These are phyloP conservation scores for Coregonus sp. DNA, from an alignment of 2,797 vertebrate genomes.

Conservation along the genomic window DNA sequence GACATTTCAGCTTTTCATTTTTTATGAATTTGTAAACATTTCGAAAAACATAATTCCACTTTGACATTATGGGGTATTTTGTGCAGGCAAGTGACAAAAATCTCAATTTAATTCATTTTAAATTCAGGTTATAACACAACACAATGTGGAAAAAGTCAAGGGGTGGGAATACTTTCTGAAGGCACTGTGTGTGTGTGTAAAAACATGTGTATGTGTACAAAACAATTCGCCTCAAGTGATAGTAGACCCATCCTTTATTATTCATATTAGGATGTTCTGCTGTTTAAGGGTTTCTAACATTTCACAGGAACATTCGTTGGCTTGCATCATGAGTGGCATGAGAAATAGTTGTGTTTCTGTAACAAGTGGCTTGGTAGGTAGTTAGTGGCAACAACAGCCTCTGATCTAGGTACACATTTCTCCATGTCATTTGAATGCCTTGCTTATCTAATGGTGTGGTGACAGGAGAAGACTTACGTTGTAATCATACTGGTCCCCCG, in stretches of 20 bases:
- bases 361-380: conserved; percentile 17
- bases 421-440: conserved; percentile 67
- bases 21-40: no score
- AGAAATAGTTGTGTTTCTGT: conserved; percentile 9
- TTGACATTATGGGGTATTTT: no score
- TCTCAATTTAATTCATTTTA: no score
- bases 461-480: conserved; percentile 51
- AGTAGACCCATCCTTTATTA: conserved; percentile 10
- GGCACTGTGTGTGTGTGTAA: not conserved
- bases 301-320: not conserved
- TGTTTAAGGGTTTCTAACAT: not conserved
- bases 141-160: no score
- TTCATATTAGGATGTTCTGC: not conserved
- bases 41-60: no score
- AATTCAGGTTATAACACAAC: no score
- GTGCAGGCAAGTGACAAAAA: no score
- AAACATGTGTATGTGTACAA: not conserved
- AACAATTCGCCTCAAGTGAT: conserved; percentile 34
- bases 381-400: conserved; percentile 36
- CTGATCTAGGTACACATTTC: conserved; percentile 41
- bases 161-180: not conserved
- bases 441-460: conserved; percentile 63
- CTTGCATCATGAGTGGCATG: not conserved
- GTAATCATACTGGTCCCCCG: no score
- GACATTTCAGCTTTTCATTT: no score